Base-by-base conservation (phyloP, 2,797 vertebrate species). In the Cynopterus sphinx region DNA sequence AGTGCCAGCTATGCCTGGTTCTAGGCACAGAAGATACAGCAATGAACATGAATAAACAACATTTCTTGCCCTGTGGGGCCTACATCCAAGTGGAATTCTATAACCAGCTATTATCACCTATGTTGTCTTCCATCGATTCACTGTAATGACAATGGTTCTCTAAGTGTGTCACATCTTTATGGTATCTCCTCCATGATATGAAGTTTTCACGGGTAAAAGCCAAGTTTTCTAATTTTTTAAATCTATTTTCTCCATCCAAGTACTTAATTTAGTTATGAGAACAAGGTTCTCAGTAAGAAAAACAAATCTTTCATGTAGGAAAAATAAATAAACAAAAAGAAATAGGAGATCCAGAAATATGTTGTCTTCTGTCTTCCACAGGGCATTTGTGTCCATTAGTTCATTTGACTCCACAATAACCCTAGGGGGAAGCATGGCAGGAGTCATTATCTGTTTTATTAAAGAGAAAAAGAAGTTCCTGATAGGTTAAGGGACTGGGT, bases 141-240 rank as follows among this genome's bases (percentile, higher is more conserved):
- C 21, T 19, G 12, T 36, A 41, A 59, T 33, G 53, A 59, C 1
- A 28, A 43, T 24, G n/a, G 46, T 78, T 75, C 82, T 84, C 43
- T 71, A 51, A 84, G n/a, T 6, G 36, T 43, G n/a, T 74, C 65
- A 28, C 4, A 9, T 49, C 59, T 61, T 85, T 55, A 39, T 3
- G 43, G 36, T 57, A 67, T 74, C 91, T 88, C 71, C 41, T 51
- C 59, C 13, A 28, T 19, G 53, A 85, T 3, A 17, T 39, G 46
- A 73, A 43, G 61, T 81, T 46, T 84, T 78, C 65, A 77, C 85
- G n/a, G 11, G 31, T 87, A 87, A 94, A 91, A 65, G 43, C 4
- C n/a, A 86, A 63, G 17, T 28, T 68, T 94, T 82, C 46, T 86
- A 59, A 89, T 61, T 55, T 85, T 74, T 91, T n/a, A 82, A 77